These are phyloP conservation scores for Perccottus glenii DNA, from an alignment of 2,113 vertebrate genomes.

Conservation along the genomic window DNA sequence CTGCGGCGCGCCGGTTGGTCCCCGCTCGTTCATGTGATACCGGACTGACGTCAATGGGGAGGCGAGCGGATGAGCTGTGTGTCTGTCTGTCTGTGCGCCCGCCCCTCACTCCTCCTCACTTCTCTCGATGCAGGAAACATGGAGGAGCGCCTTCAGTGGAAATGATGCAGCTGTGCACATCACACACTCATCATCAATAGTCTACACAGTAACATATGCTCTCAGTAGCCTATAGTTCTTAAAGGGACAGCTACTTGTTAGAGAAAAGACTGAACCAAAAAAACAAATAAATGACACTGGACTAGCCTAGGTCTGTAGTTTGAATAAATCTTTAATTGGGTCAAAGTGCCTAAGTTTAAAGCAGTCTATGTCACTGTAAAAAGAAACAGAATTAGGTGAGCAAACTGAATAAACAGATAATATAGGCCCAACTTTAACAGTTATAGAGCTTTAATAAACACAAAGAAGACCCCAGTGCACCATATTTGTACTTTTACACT, in stretches of 20 bases:
- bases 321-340: no score
- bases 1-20: constrained; percentile 76
- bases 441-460: no score
- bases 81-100: constrained; percentile 72
- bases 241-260: not conserved
- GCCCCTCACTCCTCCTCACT: not conserved
- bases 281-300: no score
- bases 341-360: no score
- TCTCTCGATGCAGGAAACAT: constrained; percentile 9
- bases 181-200: not conserved
- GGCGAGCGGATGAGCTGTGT: constrained; percentile 82
- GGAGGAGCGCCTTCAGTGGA: constrained; percentile 8
- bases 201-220: not conserved
- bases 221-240: not conserved
- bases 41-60: constrained; percentile 86
- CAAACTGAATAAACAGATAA: no score
- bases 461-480: no score
- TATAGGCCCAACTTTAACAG: no score
- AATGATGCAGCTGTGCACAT: constrained; percentile 12
- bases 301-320: no score
- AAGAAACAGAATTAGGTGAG: no score
- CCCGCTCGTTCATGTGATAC: constrained; percentile 76
- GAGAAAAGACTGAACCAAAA: not conserved
- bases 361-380: no score
- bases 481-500: no score